Evolutionary conservation across 2,797 vertebrate species (phyloP), one percentile per base, ranked within the genome.

Genomic region (Myotis myotis): DNA sequence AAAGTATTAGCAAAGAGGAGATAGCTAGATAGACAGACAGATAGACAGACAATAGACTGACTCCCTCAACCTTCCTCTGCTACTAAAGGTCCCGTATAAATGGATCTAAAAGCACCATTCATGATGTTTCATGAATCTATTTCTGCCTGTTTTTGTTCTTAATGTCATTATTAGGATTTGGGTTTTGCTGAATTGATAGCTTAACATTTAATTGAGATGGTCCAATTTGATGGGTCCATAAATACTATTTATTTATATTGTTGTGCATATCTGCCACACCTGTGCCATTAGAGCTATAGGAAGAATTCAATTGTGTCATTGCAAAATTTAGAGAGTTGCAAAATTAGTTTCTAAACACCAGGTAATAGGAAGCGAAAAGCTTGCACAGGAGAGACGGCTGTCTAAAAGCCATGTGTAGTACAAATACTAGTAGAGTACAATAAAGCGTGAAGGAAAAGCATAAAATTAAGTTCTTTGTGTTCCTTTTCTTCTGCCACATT

Each of bases 281-380:
- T 51, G 38, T 82, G 64, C 70, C 76, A 16, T 89, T 55, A 82
- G 38, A 71, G 11, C 60, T 89, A 5, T 76, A 71, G 44, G 53
- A 89, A 72, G 68, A 93, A 57, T 13, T 93, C 87, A 60, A 82
- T 81, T 94, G n/a, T 55, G 4, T 78, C 68, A 28, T 36, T 92
- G 30, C 11, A 71, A 91, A 91, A 70, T 74, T 79, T 41, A 49
- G 36, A n/a, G 47, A 6, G 36, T 71, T 93, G 25, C 23, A 86
- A 62, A 57, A 76, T 92, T 93, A 47, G 53, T 90, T 94, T 88
- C n/a, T 89, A 15, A 82, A 89, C 81, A 66, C 33, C 28, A 64
- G 12, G 17, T 83, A 25, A 93, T 75, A 15, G 64, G 30, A 79
- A 22, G 13, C 16, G 66, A 55, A 53, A 89, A 71, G 33, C 19